These are phyloP conservation scores for Zosterops borbonicus DNA, from an alignment of 2,113 vertebrate genomes.

Conservation along the genomic window DNA sequence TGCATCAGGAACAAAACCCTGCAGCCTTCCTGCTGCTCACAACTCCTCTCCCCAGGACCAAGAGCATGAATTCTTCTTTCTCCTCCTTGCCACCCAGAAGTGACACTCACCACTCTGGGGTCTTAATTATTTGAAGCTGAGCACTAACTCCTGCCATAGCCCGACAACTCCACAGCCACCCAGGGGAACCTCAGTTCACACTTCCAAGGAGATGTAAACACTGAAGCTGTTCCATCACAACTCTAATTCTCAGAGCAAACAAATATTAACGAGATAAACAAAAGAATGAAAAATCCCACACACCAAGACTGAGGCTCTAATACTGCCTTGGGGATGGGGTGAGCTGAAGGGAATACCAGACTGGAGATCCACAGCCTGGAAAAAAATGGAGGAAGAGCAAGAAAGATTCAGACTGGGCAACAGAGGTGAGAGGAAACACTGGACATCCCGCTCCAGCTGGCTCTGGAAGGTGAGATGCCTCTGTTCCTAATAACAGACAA, in stretches of 20 bases:
- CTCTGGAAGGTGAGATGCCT: not conserved
- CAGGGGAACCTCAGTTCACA: not conserved
- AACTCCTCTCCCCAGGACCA: not conserved
- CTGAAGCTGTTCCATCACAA: not conserved
- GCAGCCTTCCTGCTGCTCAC: not conserved
- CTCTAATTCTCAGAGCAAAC: constrained; percentile 46
- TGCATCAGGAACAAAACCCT: not conserved
- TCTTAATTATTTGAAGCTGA: not conserved
- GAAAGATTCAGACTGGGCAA: not conserved
- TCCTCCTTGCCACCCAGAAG: not conserved
- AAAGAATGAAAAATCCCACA: constrained; percentile 52
- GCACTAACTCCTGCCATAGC: not conserved
- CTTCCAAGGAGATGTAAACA: constrained; percentile 56
- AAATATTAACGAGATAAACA: constrained; percentile 61
- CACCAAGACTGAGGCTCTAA: not conserved
- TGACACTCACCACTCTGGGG: not conserved
- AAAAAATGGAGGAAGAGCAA: not conserved
- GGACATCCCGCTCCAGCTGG: not conserved
- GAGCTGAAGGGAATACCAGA: not conserved
- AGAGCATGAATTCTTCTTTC: not conserved
- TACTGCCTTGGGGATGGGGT: not conserved
- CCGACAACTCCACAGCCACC: not conserved
- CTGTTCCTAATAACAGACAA: not conserved
- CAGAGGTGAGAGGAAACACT: not conserved
- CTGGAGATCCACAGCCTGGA: not conserved